Conservation (phyloP, 2,888 invertebrate species). For the Iphiclides podalirius region DNA sequence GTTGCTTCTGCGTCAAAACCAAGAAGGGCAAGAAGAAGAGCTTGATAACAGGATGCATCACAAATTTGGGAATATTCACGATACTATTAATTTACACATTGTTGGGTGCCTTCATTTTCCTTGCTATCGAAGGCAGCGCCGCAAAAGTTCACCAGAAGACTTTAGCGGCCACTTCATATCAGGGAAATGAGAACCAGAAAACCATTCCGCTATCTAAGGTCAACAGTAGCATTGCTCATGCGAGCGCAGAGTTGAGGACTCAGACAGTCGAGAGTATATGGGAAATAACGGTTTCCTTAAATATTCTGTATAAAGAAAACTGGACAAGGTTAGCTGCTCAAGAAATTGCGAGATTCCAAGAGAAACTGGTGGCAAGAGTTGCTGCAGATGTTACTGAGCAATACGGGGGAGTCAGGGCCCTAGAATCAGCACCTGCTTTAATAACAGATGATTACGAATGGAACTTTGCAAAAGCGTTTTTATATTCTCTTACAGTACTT, state of each 20-base stretch:
- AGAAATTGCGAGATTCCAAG: conserved; percentile 86
- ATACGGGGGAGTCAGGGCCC: conserved; percentile 64
- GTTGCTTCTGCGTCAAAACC: conserved; percentile 73
- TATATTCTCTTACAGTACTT: conserved; percentile 95
- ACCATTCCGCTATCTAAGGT: conserved; percentile 52
- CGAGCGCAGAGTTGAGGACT: conserved; percentile 66
- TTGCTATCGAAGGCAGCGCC: conserved; percentile 88
- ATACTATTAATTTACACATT: conserved; percentile 89
- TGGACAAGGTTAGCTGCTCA: conserved; percentile 91
- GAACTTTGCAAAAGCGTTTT: conserved; percentile 94
- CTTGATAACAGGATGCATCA: conserved; percentile 84
- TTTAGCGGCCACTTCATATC: conserved; percentile 70
- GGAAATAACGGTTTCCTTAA: conserved; percentile 92
- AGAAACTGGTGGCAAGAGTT: conserved; percentile 87
- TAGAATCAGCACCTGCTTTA: conserved; percentile 66
- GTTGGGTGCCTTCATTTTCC: conserved; percentile 88
- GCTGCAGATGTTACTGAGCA: conserved; percentile 86
- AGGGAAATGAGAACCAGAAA: conserved; percentile 61
- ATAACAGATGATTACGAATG: conserved; percentile 85
- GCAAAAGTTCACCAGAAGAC: conserved; percentile 76
- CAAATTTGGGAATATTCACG: conserved; percentile 90
- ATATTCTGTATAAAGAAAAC: conserved; percentile 93
- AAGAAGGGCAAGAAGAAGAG: conserved; percentile 72
- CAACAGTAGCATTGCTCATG: conserved; percentile 63
- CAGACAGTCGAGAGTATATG: conserved; percentile 93